Evolutionary conservation across 2,888 invertebrate genomes (phyloP), one percentile per base, ranked within the genome.

Genomic region (Glyphotaelius pellucidus): DNA sequence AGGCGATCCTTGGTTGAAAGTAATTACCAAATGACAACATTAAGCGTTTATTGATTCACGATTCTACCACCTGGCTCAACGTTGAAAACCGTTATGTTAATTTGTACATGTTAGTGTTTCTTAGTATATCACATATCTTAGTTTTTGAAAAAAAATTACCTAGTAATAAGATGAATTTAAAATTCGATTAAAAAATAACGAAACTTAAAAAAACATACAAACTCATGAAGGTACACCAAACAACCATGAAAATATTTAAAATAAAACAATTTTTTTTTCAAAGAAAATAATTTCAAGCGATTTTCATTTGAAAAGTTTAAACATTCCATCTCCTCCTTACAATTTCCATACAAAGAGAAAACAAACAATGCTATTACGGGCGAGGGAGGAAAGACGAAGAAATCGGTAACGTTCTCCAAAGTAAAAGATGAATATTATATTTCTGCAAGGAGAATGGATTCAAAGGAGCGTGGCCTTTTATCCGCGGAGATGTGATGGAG

Each of bases 351-450:
- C 85, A 85, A 52, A 88, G 52, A 67, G 35, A 67, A 67, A 88
- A 67, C 31, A 88, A 52, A 88, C 88, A 88, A 88, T 88, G 88
- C 67, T 67, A 52, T 88, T 67, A 88, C 52, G 25, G 88, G n/a
- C 47, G 86, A 9, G 81, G 32, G 15, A 81, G 35, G 88, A 42
- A 42, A n/a, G 25, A 42, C 31, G 32, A 88, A 67, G 67, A 88
- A 88, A 88, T 88, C 88, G 32, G 88, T 32, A 67, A 32, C 31
- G n/a, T 67, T 88, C 52, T 88, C n/a, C 35, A 88, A 52, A 67
- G 79, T 67, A 67, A 88, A 67, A 88, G 52, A 67, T 67, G 88
- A 67, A 88, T 88, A 88, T 67, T 25, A 88, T 88, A 88, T 88
- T 88, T 67, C 67, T 88, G 67, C 88, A 88, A 32, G 88, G 25